Percentiles rank a stretch among this genome's conserved stretches.
Evolutionary conservation across 2,113 vertebrate species (phyloP).

Genomic region (Pavo muticus): DNA sequence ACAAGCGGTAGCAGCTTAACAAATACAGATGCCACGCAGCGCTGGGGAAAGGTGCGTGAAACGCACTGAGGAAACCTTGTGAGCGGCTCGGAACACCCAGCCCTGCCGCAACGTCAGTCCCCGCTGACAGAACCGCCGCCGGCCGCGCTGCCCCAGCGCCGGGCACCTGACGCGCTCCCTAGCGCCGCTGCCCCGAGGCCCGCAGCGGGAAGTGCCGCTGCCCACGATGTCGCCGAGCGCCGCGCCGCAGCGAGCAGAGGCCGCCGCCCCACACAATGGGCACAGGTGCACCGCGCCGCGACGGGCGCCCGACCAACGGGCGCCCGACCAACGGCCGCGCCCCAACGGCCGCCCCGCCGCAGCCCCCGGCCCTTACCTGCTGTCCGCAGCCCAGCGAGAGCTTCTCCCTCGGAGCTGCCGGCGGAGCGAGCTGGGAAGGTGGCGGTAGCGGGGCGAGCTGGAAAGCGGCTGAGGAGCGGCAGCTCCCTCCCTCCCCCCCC

Average conservation of each 20-base stretch:
- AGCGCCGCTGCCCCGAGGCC: neutral
- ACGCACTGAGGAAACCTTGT: neutral
- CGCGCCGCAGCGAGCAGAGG: neutral
- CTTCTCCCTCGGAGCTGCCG: conserved; percentile 9
- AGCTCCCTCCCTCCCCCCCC: neutral
- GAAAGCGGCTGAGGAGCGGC: neutral
- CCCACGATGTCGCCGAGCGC: neutral
- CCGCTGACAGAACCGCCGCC: neutral
- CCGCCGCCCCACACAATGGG: conserved; percentile 36
- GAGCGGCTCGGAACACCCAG: too few relatives aligned
- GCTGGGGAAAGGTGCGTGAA: neutral
- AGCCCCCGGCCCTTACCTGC: conserved; percentile 14
- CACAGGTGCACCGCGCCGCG: conserved; percentile 1
- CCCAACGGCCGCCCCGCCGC: neutral
- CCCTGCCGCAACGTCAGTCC: neutral
- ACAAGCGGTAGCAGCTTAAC: neutral
- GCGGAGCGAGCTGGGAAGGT: neutral
- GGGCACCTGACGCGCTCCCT: neutral
- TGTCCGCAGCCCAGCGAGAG: neutral
- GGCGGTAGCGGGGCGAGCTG: neutral
- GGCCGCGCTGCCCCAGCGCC: neutral
- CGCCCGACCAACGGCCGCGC: neutral
- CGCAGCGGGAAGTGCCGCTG: neutral
- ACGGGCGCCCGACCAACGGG: neutral
- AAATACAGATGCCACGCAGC: too few relatives aligned